Evolutionary conservation across 2,113 vertebrate genomes (phyloP).

Genomic region (Tachycineta bicolor): DNA sequence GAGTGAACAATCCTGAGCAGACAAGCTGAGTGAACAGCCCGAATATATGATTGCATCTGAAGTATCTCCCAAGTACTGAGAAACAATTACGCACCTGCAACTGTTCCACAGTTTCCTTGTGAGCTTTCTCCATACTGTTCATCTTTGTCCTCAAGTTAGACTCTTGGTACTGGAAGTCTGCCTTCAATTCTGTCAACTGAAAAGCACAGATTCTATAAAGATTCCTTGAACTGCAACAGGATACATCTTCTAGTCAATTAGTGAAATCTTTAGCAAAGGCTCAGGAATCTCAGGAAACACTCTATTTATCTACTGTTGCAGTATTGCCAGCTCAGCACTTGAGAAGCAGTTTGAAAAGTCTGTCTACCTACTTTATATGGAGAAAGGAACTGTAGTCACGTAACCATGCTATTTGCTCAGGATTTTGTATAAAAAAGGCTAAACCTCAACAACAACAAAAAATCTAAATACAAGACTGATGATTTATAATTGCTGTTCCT

Average conservation of each 20-base stretch:
- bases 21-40: neutral
- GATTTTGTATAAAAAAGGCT: neutral
- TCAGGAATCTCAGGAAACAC: neutral
- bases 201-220: neutral
- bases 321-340: neutral
- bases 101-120: slow-evolving; percentile 96
- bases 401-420: neutral
- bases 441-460: neutral
- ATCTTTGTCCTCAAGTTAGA: slow-evolving; percentile 97
- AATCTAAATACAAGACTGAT: neutral
- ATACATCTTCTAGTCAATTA: neutral
- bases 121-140: slow-evolving; percentile 98
- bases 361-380: neutral
- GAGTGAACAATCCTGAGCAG: neutral
- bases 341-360: neutral
- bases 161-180: slow-evolving; percentile 98
- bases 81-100: slow-evolving; percentile 82
- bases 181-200: slow-evolving; percentile 95
- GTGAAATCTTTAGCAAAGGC: neutral
- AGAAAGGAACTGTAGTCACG: neutral
- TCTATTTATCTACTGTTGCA: neutral
- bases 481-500: neutral
- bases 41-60: neutral
- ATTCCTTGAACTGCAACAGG: neutral
- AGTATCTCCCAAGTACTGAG: neutral